These are phyloP conservation scores for Acronicta leporina DNA, from an alignment of 2,888 invertebrate species.

Conservation along the genomic window DNA sequence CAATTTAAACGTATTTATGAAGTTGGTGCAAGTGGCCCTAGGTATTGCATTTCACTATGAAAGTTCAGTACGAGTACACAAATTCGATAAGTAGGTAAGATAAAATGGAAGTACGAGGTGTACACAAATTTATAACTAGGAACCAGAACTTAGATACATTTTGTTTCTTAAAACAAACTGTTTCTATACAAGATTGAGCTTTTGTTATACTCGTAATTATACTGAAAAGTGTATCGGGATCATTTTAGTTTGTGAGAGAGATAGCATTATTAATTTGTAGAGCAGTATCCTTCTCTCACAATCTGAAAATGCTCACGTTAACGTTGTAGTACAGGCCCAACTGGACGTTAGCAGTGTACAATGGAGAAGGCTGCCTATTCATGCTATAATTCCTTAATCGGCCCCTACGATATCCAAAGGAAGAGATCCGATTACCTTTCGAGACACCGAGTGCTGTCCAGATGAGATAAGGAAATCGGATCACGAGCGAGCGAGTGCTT, in stretches of 20 bases:
- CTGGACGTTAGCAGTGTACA: neutral
- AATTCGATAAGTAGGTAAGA: constrained; percentile 20
- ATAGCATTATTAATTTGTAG: neutral
- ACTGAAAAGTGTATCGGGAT: too few species aligned
- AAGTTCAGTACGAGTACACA: constrained; percentile 18
- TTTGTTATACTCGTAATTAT: too few species aligned
- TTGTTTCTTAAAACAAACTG: too few species aligned
- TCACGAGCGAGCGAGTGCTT: constrained; percentile 23
- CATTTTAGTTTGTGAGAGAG: constrained; percentile 11
- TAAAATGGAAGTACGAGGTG: too few species aligned
- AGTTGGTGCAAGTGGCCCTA: too few species aligned
- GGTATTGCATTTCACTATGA: constrained; percentile 41
- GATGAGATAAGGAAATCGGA: constrained; percentile 25
- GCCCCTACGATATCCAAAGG: constrained; percentile 13
- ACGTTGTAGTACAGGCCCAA: neutral
- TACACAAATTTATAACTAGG: constrained; percentile 3
- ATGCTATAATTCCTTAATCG: constrained; percentile 28
- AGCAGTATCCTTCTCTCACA: too few species aligned
- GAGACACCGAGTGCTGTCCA: constrained; percentile 10
- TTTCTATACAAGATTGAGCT: too few species aligned
- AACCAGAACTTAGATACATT: too few species aligned
- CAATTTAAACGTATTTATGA: too few species aligned
- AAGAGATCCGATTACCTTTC: constrained; percentile 34
- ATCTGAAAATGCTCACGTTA: too few species aligned
- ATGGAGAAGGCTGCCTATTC: constrained; percentile 3